Percentiles rank a stretch among this genome's conserved stretches.
phyloP scores from a whole-genome alignment of 2,113 vertebrate genomes.

The Syngnathus floridae region DNA sequence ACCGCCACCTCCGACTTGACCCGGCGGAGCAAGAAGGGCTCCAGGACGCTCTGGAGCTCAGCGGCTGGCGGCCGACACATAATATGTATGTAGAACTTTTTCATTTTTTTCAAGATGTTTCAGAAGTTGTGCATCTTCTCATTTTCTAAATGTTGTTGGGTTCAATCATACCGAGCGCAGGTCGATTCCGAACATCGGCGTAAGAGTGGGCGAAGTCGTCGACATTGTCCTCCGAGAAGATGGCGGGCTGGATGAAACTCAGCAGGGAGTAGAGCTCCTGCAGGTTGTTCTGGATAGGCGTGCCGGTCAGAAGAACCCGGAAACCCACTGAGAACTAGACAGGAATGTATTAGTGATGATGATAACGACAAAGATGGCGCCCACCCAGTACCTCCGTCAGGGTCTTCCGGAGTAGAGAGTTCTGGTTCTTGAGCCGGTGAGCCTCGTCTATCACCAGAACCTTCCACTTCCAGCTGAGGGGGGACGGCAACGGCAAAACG shows the following conservation, averaged over 20 bases:
- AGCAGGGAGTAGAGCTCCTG: slow-evolving; percentile 88
- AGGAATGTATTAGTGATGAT: background rate
- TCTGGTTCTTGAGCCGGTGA: slow-evolving; percentile 87
- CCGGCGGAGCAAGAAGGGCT: slow-evolving; percentile 86
- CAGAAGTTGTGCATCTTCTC: too few relatives aligned
- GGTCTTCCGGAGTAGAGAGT: slow-evolving; percentile 77
- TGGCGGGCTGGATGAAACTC: slow-evolving; percentile 78
- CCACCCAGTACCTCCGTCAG: slow-evolving; percentile 73
- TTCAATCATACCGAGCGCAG: slow-evolving; percentile 63
- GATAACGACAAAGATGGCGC: accelerated
- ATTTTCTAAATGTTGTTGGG: too few relatives aligned
- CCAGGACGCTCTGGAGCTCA: slow-evolving; percentile 79
- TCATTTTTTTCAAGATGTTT: too few relatives aligned
- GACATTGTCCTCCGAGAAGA: slow-evolving; percentile 69
- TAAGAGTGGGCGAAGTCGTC: slow-evolving; percentile 76
- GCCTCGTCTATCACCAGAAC: slow-evolving; percentile 88
- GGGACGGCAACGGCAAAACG: background rate
- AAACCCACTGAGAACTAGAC: slow-evolving; percentile 80
- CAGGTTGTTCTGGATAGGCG: slow-evolving; percentile 90
- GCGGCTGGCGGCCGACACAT: slow-evolving; percentile 59
- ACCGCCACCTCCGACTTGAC: slow-evolving; percentile 83
- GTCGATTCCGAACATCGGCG: slow-evolving; percentile 67
- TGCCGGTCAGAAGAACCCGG: slow-evolving; percentile 84
- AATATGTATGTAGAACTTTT: background rate
- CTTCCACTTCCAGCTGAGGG: slow-evolving; percentile 67